phyloP scores from a whole-genome alignment of 2,797 vertebrate genomes.

The Lacerta agilis region DNA sequence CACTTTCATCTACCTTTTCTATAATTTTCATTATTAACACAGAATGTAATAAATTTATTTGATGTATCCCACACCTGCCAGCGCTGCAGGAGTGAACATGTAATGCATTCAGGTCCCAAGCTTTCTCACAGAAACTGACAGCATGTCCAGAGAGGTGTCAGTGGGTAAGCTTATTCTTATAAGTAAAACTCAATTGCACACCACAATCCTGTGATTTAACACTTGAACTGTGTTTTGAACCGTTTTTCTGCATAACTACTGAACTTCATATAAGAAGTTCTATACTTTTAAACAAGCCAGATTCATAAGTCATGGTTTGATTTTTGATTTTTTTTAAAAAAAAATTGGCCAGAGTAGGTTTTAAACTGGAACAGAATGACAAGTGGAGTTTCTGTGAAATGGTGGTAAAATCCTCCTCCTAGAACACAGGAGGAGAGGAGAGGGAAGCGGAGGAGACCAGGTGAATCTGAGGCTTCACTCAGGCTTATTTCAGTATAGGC shows the following conservation, averaged over 20 bases:
- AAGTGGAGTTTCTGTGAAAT: not conserved
- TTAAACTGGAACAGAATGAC: not conserved
- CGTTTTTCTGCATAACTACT: conserved; percentile 53
- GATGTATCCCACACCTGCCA: conserved; percentile 83
- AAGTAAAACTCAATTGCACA: conserved; percentile 49
- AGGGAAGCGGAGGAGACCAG: too few relatives aligned
- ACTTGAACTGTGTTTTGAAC: too few relatives aligned
- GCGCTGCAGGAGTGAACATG: conserved; percentile 79
- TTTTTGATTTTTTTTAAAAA: not conserved
- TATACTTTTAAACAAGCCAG: conserved; percentile 54
- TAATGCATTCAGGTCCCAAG: conserved; percentile 66
- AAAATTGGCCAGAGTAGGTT: not conserved
- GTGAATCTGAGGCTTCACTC: too few relatives aligned
- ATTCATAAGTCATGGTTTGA: conserved; percentile 4
- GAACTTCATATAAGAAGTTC: conserved; percentile 55
- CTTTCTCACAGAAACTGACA: conserved; percentile 74
- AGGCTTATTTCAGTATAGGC: too few relatives aligned
- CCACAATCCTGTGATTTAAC: conserved; percentile 57
- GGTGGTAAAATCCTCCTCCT: too few relatives aligned
- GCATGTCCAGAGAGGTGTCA: conserved; percentile 65
- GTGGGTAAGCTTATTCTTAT: conserved; percentile 38
- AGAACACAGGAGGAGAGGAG: too few relatives aligned
- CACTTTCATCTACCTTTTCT: conserved; percentile 83
- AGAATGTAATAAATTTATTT: conserved; percentile 85
- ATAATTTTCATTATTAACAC: conserved; percentile 83